Evolutionary conservation across 2,113 vertebrate species (phyloP).

Genomic region (Burhinus oedicnemus): DNA sequence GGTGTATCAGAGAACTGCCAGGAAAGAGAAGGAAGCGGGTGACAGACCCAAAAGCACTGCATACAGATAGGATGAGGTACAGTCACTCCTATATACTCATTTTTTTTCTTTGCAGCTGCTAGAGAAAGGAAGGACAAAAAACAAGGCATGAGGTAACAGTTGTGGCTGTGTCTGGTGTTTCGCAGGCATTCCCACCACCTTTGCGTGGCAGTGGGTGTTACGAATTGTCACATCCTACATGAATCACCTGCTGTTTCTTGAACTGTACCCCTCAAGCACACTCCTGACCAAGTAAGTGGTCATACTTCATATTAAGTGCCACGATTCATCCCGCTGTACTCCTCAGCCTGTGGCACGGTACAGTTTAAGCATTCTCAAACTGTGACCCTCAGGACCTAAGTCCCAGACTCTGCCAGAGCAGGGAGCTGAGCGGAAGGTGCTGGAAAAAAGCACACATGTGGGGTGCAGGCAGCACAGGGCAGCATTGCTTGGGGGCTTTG

Average conservation of each 20-base stretch:
- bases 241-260: not conserved
- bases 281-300: not conserved
- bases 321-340: not conserved
- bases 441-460: not conserved
- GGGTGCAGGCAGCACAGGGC: not conserved
- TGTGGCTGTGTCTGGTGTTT: not conserved
- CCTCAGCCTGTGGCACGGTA: not conserved
- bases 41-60: not conserved
- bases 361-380: not conserved
- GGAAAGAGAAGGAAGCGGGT: not conserved
- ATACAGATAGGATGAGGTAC: not conserved
- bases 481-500: conserved; percentile 48
- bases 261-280: not conserved
- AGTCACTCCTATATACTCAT: not conserved
- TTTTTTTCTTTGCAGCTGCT: not conserved
- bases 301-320: not conserved
- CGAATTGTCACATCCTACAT: rapidly evolving
- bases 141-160: not conserved
- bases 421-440: not conserved
- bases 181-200: not conserved
- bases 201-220: not conserved
- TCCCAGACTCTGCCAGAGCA: not conserved
- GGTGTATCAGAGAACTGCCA: not conserved
- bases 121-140: not conserved
- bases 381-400: not conserved